Evolutionary conservation across 2,888 invertebrate species (phyloP), one percentile per base, ranked within the genome.

Genomic region (Coleophora deauratella): DNA sequence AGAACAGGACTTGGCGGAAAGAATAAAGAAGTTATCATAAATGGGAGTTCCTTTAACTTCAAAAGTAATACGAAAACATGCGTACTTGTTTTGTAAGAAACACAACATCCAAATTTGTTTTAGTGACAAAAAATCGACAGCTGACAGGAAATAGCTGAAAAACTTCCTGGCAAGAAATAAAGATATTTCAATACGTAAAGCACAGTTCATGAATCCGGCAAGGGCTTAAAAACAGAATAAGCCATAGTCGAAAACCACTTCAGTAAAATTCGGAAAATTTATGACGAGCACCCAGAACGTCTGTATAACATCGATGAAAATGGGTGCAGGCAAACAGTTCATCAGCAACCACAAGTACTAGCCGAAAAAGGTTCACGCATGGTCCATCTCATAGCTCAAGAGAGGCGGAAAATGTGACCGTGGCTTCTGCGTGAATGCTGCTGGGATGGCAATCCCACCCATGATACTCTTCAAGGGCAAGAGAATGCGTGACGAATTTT

Each of bases 171-270:
- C 36, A 38, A 36, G 50, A 28, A 41, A 49, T 31, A 37, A 40
- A 13, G 38, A 40, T 33, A 41, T 50, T 12, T 31, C 40, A 2
- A 9, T 15, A 28, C 38, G 48, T 8, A 48, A 43, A 37, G 39
- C 47, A 9, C 49, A 52, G 21, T 33, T 48, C 10, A 39, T 50
- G 39, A 50, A 52, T 35, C 40, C 46, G 27, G 48, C 41, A 9
- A 30, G 48, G 4, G n/a, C n/a, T n/a, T n/a, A n/a, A n/a, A n/a
- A 39, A 27, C 46, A 1, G 51, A 51, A 14, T 49, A 48, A 33
- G 14, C 31, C 11, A 51, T 49, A 10, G 49, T 49, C 1, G 9
- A 30, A 28, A 15, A 43, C 14, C 44, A 45, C 38, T 44, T 47
- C 27, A 35, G 35, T 42, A 12, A 43, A 42, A 36, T 38, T 45